A percentile compares a stretch with the other conserved stretches of the same genome.
Conservation (phyloP, 2,797 vertebrate species). For the Scarus forsteni region DNA sequence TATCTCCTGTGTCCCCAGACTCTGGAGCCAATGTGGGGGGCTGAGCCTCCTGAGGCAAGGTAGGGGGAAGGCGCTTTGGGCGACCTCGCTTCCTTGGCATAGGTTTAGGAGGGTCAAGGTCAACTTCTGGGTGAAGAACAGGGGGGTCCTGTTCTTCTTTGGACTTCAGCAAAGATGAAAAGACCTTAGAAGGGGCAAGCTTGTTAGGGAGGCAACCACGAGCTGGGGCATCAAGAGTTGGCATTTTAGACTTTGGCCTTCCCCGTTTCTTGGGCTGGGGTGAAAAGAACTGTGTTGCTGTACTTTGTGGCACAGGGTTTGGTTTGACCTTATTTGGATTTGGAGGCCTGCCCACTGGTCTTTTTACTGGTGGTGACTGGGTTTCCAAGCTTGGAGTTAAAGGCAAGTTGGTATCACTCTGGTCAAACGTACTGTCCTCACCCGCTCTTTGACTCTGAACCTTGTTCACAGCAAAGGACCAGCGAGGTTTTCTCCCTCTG, state of each 20-base stretch:
- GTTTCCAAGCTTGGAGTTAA: constrained; percentile 70
- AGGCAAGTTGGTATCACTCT: constrained; percentile 73
- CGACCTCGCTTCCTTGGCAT: constrained; percentile 96
- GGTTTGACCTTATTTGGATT: constrained; percentile 86
- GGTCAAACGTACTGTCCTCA: constrained; percentile 68
- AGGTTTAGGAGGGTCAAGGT: constrained; percentile 91
- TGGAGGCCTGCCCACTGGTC: constrained; percentile 84
- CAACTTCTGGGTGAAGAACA: constrained; percentile 95
- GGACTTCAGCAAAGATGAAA: constrained; percentile 90
- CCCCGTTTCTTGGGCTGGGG: constrained; percentile 88
- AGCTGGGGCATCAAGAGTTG: constrained; percentile 89
- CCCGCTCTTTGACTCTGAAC: constrained; percentile 64
- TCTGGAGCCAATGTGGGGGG: constrained; percentile 92
- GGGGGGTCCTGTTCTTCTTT: constrained; percentile 97
- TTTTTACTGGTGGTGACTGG: constrained; percentile 72
- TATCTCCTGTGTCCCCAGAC: constrained; percentile 85
- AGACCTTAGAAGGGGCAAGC: constrained; percentile 92
- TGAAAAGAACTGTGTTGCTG: constrained; percentile 78
- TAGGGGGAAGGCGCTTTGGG: constrained; percentile 93
- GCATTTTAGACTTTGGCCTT: constrained; percentile 95
- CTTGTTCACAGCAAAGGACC: constrained; percentile 90
- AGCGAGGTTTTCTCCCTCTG: constrained; percentile 93
- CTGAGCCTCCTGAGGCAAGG: constrained; percentile 89
- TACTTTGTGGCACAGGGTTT: constrained; percentile 73
- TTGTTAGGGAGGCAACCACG: constrained; percentile 90